Conservation (phyloP, 1,140 invertebrate genomes). For the Hermetia illucens region DNA sequence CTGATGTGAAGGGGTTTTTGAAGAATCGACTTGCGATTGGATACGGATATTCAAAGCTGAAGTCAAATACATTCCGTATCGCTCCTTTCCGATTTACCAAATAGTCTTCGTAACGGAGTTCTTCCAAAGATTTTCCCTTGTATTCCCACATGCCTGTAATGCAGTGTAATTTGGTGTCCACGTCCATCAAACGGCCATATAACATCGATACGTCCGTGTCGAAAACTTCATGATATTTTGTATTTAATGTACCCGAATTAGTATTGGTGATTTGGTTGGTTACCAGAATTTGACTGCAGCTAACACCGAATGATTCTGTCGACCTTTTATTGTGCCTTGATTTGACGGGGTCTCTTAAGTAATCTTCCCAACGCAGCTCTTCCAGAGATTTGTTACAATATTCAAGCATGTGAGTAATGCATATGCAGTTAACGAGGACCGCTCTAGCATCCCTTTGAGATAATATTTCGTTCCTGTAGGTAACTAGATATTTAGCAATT, state of each 20-base stretch:
- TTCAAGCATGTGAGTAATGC: too few species aligned
- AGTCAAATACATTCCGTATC: constrained; percentile 14
- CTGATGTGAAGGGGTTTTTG: constrained; percentile 30
- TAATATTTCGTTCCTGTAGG: too few species aligned
- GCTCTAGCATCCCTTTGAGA: too few species aligned
- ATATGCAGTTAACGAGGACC: too few species aligned
- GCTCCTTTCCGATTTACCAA: constrained; percentile 70
- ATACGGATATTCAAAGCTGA: constrained; percentile 7
- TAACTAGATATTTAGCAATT: too few species aligned
- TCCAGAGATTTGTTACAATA: too few species aligned
- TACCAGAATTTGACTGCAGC: too few species aligned
- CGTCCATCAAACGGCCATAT: constrained; percentile 62
- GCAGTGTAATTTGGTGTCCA: constrained; percentile 85
- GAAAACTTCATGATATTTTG: constrained; percentile 73
- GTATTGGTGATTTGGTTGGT: too few species aligned
- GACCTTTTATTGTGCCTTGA: too few species aligned
- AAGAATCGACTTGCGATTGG: constrained; percentile 38
- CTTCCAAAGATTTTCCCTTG: constrained; percentile 85
- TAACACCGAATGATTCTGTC: too few species aligned
- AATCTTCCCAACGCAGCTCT: too few species aligned
- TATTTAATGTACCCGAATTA: constrained; percentile 51
- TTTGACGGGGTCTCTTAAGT: too few species aligned
- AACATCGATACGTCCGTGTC: constrained; percentile 87
- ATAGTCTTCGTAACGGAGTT: constrained; percentile 90
- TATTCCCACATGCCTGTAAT: constrained; percentile 98